phyloP scores from a whole-genome alignment of 2,113 vertebrate genomes.

The Paradoxurus hermaphroditus region DNA sequence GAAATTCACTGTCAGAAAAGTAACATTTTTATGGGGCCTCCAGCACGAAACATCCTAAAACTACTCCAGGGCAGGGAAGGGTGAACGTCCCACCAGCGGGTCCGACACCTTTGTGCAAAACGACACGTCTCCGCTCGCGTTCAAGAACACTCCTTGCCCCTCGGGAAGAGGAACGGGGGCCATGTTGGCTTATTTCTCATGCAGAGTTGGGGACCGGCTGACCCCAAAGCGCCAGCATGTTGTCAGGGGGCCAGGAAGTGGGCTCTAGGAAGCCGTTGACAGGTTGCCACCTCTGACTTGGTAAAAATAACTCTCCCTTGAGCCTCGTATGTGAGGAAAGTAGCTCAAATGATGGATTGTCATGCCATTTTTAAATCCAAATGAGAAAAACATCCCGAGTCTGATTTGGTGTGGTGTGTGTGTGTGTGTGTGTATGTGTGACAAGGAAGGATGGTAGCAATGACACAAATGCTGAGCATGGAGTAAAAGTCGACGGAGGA shows the following conservation, averaged over 20 bases:
- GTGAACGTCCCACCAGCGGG: fast-evolving
- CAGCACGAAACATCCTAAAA: neutral
- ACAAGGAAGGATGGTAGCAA: neutral
- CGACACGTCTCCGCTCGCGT: neutral
- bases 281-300: neutral
- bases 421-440: neutral
- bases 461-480: neutral
- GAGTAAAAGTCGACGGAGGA: neutral
- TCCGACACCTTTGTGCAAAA: fast-evolving
- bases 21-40: neutral
- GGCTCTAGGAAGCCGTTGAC: neutral
- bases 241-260: neutral
- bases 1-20: neutral
- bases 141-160: fast-evolving
- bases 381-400: constrained; percentile 1
- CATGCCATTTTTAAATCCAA: neutral
- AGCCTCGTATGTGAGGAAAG: neutral
- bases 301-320: neutral
- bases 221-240: fast-evolving
- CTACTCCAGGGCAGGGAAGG: neutral
- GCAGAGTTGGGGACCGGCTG: neutral
- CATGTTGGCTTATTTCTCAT: fast-evolving
- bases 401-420: neutral
- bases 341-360: neutral
- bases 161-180: neutral